Conservation (phyloP, 2,797 vertebrate genomes). For the Onychomys arenicola region DNA sequence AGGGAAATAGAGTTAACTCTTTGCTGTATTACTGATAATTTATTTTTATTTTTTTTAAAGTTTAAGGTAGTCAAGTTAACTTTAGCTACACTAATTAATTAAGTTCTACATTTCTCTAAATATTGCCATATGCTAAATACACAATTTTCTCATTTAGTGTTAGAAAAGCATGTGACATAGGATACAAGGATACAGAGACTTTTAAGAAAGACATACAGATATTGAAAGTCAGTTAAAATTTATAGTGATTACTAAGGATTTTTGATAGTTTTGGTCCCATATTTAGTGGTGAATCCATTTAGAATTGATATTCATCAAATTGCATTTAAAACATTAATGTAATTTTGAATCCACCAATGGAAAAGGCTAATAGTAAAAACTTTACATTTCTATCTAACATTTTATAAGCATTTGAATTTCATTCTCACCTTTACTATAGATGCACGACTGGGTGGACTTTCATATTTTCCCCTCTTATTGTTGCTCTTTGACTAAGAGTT, state of each 20-base stretch:
- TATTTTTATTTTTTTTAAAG: constrained; percentile 2
- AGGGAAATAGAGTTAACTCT: neutral
- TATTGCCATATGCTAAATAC: neutral
- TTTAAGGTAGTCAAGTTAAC: neutral
- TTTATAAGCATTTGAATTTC: constrained; percentile 41
- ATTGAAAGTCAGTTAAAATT: neutral
- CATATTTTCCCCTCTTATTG: constrained; percentile 8
- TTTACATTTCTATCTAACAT: neutral
- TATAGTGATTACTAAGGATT: neutral
- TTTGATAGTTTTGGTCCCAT: neutral
- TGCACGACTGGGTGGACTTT: neutral
- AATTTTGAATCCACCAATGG: neutral
- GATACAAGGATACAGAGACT: neutral
- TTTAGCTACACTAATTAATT: neutral
- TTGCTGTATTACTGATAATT: neutral
- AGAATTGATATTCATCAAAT: too few species aligned
- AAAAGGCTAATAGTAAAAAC: neutral
- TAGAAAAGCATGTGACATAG: neutral
- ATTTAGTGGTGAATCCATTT: neutral
- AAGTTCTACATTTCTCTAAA: neutral
- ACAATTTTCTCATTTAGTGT: neutral
- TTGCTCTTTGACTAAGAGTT: constrained; percentile 67
- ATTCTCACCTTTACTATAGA: neutral
- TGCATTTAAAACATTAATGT: neutral
- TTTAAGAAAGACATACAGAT: neutral